Percentiles rank a stretch among this genome's conserved stretches.
These are phyloP conservation scores for Illadopsis cleaveri DNA, from an alignment of 2,113 vertebrate species.

Conservation along the genomic window DNA sequence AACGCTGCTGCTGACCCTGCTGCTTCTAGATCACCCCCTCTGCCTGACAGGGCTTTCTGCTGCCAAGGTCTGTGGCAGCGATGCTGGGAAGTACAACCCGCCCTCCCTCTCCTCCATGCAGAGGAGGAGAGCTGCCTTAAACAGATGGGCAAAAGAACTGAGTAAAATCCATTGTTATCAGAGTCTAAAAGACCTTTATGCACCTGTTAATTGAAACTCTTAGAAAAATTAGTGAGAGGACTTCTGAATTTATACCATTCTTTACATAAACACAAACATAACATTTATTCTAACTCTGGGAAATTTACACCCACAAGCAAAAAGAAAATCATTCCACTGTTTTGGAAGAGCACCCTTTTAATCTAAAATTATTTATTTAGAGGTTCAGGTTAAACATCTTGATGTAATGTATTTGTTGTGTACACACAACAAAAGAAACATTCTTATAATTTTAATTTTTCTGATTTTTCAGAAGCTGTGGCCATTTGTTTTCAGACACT, in stretches of 20 bases:
- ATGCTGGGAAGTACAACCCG: not conserved
- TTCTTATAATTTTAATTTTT: not conserved
- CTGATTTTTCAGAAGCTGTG: not conserved
- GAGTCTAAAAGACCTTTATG: not conserved
- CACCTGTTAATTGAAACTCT: not conserved
- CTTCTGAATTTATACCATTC: not conserved
- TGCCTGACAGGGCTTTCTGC: not conserved
- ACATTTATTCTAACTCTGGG: not conserved
- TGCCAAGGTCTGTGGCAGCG: accelerated
- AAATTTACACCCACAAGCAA: not conserved
- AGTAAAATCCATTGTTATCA: not conserved
- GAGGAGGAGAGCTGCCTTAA: not conserved
- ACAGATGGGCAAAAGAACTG: not conserved
- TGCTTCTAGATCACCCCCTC: not conserved
- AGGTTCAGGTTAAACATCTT: not conserved
- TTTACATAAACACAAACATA: not conserved
- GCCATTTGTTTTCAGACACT: not conserved
- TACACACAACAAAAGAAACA: not conserved
- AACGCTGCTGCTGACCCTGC: not conserved
- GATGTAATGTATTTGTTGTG: not conserved
- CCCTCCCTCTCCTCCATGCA: accelerated
- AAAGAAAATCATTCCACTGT: not conserved
- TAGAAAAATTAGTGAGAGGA: not conserved
- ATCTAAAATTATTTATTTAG: not conserved
- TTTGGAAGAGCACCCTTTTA: not conserved